Evolutionary conservation across 2,888 invertebrate genomes (phyloP).

Genomic region (Creontiades dilutus): DNA sequence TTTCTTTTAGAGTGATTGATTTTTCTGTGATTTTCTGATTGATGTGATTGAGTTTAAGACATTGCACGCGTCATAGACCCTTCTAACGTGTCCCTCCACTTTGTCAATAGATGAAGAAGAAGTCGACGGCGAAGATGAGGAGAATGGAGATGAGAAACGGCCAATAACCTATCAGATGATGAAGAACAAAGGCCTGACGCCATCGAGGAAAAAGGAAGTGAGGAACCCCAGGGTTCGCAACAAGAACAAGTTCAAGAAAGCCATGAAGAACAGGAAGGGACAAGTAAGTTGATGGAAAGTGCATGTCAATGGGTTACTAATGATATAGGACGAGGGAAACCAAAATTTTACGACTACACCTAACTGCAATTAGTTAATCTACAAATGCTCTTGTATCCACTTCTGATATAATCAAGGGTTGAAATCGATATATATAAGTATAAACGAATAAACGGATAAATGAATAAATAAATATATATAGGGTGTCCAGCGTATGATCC

Average conservation of each 20-base stretch:
- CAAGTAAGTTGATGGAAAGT: conserved; percentile 84
- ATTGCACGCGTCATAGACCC: not conserved
- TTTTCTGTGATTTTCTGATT: too few species aligned
- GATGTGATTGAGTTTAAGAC: not conserved
- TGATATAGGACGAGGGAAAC: too few species aligned
- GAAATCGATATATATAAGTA: too few species aligned
- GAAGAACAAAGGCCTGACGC: conserved; percentile 96
- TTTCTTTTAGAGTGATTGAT: too few species aligned
- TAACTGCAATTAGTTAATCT: too few species aligned
- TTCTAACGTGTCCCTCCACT: not conserved
- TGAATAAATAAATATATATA: too few species aligned
- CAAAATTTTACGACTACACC: too few species aligned
- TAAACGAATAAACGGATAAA: too few species aligned
- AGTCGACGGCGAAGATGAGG: conserved; percentile 60
- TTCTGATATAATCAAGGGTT: too few species aligned
- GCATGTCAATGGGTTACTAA: too few species aligned
- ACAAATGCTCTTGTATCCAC: too few species aligned
- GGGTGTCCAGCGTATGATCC: too few species aligned
- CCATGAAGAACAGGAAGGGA: conserved; percentile 94
- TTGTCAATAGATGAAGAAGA: conserved; percentile 40
- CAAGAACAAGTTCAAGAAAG: conserved; percentile 94
- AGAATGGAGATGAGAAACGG: conserved; percentile 82
- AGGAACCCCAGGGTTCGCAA: conserved; percentile 97
- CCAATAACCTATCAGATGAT: conserved; percentile 95
- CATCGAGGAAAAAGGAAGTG: conserved; percentile 93